Base-by-base conservation (phyloP, 2,113 vertebrate species). In the Misgurnus mizolepis region DNA sequence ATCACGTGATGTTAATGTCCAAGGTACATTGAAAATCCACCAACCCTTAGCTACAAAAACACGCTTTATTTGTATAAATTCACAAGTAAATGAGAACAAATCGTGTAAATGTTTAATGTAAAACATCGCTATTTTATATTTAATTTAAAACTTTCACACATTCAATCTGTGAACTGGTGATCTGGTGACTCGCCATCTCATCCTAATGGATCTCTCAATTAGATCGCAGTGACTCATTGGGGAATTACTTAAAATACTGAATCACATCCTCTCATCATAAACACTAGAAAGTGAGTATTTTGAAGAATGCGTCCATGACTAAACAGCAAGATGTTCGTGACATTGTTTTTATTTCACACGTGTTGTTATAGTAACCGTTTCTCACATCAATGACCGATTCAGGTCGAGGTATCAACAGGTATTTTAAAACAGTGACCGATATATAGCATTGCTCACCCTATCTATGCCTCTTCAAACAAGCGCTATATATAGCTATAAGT, bases 261-360 rank as follows among this genome's bases (percentile, higher is more conserved):
- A 89, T 93, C 91, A 92, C 87, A 86, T 89, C 89, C 87, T 86
- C 83, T 86, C 80, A 79, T 85, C 88, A 88, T 86, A 87, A 85
- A 79, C 84, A 85, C 82, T 64, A 86, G 14, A 73, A 87, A 84
- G 80, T 61, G 64, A 84, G 84, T 86, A 89, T 91, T 91, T 83
- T 89, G 85, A 79, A 88, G 85, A 86, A 89, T 87, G 86, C 82
- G 88, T 60, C 79, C 80, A 70, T 89, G 87, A 89, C 88, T 83
- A 69, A 79, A 45, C 55, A 67, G 47, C 43, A 2, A 34, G 53
- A 50, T 70, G 43, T 79, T 64, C 17, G 43, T 50, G 41, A 56
- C 6, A 53, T 56, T 67, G 22, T 6, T 68, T n/a, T 7, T 55
- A 41, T 14, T 45, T 47, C 34, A 50, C 0, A 7, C 55, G 22